Base-by-base conservation (phyloP, 2,797 vertebrate genomes). In the Chelon labrosus region DNA sequence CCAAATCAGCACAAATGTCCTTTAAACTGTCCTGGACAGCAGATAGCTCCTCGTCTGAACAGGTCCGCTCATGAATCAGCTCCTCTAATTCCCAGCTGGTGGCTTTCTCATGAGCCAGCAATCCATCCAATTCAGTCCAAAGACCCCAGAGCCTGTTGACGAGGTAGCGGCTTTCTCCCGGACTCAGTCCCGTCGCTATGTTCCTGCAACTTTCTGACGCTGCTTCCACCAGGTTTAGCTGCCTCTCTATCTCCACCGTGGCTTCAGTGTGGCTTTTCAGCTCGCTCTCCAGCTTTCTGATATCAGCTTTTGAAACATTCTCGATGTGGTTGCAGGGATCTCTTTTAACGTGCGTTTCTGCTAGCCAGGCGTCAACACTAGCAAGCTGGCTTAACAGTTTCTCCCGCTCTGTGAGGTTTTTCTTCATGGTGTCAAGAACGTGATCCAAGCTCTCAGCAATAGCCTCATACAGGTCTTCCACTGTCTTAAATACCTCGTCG, bases 401-500 rank as follows among this genome's bases (percentile, higher is more conserved):
- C 77, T 94, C 93, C 74, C 96, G 95, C 65, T 94, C 91, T 59
- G 92, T 86, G 54, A 96, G 84, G 61, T 91, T 89, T 39, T 82
- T 85, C 87, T 95, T 94, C 73, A 97, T 92, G 38, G 92, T 89
- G 73, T 93, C 92, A 52, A 96, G 89, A 63, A 92, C 86, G 49
- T 93, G 87, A 56, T 89, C 79, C 27, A 94, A 91, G 70, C 93
- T 95, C 73, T 94, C 88, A 75, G 92, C 63, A 17, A 95, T 92
- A 38, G 82, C 80, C 72, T 93, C 90, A 78, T 96, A 96, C 7
- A 95, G 86, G 27, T 91, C 90, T 72, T 95, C 94, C 42, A 97
- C 19, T 9, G 91, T 91, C 52, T 93, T 89, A 1, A 95, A 67
- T 35, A 95, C 85, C 19, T 90, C 87, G 44, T 87, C 65, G 7